Base-by-base conservation (phyloP, 92 coral and sea anemone genomes). In the Epizoanthus ramosus region DNA sequence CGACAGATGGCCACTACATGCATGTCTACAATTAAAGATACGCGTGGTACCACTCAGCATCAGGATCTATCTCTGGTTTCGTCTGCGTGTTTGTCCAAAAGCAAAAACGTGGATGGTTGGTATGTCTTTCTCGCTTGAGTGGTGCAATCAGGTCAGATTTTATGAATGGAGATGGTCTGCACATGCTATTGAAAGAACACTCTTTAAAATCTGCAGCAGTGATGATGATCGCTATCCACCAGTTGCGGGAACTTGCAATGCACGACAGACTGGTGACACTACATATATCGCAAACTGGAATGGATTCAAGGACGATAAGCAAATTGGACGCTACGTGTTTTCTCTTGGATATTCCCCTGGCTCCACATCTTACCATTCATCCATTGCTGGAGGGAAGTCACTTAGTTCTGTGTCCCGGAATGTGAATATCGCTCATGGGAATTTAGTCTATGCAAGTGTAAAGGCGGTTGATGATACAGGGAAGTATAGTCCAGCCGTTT, bases 91-190 rank as follows among this genome's bases (percentile, higher is more conserved):
- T 9, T 92, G 90, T 17, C 83, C 88, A 7, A 7, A 60, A 18
- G 73, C 92, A 77, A 64, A 91, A 41, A 35, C 57, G 45, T 85
- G 92, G 95, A 25, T 85, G 25, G 1, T 85, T 5, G 85, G 87
- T 1, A 71, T 85, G 41, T 50, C 73, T 7, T 52, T 94, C 12
- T 23, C 18, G 64, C 57, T 89, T 52, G 53, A 73, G 17, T 94
- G 98, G 98, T 90, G 98, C 45, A 37, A 70, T 61, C 86, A 75
- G 41, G 87, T 74, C 74, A 87, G 84, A 1, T 41, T 89, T 19
- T 61, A 74, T 3, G 91, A 92, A 47, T 91, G 98, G 98, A 58
- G 59, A 71, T 94, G 98, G 98, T 89, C 95, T 2, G 84, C 90
- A 19, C 61, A 70, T 22, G 64, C 86, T 68, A 83, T 94, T 3